Evolutionary conservation across 2,113 vertebrate genomes (phyloP).

Genomic region (Phylloscopus trochilus): DNA sequence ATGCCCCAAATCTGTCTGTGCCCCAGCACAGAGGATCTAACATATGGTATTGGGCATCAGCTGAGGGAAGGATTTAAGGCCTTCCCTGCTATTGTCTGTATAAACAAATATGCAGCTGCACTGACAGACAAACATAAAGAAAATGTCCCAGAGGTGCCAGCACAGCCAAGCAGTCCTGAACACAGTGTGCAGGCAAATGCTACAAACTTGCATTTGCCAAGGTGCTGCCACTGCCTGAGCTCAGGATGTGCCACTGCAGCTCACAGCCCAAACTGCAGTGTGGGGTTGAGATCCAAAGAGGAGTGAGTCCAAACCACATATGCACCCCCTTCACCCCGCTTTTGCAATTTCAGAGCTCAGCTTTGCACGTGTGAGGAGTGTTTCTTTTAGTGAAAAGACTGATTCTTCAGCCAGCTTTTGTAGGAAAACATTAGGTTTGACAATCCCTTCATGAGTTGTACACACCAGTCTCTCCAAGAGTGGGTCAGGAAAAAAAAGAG

Average conservation of each 20-base stretch:
- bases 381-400: background rate
- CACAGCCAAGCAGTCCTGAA: background rate
- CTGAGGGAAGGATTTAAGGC: background rate
- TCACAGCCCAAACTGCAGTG: background rate
- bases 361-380: rapidly evolving
- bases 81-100: background rate
- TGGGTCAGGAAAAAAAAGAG: background rate
- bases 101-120: background rate
- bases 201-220: background rate
- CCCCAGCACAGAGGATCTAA: background rate
- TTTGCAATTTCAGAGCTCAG: background rate
- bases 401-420: background rate
- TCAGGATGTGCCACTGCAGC: background rate
- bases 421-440: background rate
- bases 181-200: background rate
- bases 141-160: background rate
- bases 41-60: background rate
- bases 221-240: background rate
- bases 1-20: background rate
- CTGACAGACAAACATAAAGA: background rate
- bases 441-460: background rate
- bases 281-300: background rate
- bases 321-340: rapidly evolving
- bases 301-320: background rate
- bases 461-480: background rate